phyloP scores from a whole-genome alignment of 2,888 invertebrate genomes.

The Nipponacmea schrenckii region DNA sequence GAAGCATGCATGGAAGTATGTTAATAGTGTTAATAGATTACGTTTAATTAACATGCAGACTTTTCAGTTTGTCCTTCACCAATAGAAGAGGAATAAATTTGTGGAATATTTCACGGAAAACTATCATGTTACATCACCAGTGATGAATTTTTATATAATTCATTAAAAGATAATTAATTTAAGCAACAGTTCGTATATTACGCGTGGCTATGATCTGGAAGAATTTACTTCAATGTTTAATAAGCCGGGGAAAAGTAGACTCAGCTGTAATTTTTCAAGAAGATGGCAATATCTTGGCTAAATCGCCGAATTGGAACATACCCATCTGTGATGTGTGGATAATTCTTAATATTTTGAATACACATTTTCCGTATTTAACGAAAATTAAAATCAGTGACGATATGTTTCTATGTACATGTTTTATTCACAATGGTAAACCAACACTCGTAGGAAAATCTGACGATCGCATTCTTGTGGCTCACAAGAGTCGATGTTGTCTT shows the following conservation, averaged over 20 bases:
- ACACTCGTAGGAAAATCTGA: constrained; percentile 42
- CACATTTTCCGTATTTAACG: constrained; percentile 28
- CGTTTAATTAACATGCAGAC: too few species aligned
- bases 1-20: too few species aligned
- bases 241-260: constrained; percentile 32
- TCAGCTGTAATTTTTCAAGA: constrained; percentile 33
- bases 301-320: constrained; percentile 26
- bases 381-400: constrained; percentile 33
- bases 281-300: constrained; percentile 27
- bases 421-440: constrained; percentile 32
- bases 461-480: constrained; percentile 40
- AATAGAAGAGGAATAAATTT: too few species aligned
- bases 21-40: too few species aligned
- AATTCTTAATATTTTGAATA: constrained; percentile 24
- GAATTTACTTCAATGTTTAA: background rate
- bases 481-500: constrained; percentile 35
- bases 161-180: too few species aligned
- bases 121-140: too few species aligned
- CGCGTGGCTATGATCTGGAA: background rate
- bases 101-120: too few species aligned
- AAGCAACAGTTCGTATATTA: too few species aligned
- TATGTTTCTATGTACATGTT: constrained; percentile 35
- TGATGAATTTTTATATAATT: too few species aligned
- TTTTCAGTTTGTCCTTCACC: too few species aligned
- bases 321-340: constrained; percentile 24